Percentiles rank a stretch among this genome's conserved stretches.
phyloP scores from a whole-genome alignment of 2,888 invertebrate genomes.

The Cephus pulcher region DNA sequence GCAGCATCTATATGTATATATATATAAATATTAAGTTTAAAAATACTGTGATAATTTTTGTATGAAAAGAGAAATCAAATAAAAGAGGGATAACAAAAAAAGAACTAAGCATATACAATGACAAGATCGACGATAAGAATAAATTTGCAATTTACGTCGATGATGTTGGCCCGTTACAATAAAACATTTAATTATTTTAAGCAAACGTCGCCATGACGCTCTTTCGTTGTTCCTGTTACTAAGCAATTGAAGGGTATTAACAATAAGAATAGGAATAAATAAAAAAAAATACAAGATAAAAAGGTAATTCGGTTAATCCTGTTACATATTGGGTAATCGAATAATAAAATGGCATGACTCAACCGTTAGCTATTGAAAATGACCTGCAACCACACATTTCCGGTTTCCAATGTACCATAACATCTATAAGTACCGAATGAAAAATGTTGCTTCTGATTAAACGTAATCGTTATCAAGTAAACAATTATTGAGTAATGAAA shows the following conservation, averaged over 20 bases:
- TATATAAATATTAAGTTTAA: conserved; percentile 22
- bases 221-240: too few species aligned
- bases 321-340: not conserved
- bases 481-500: not conserved
- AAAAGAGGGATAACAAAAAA: too few species aligned
- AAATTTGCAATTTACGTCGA: too few species aligned
- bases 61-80: too few species aligned
- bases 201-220: too few species aligned
- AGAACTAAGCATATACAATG: too few species aligned
- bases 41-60: conserved; percentile 38
- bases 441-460: too few species aligned
- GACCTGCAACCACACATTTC: not conserved
- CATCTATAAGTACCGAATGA: too few species aligned
- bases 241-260: too few species aligned
- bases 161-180: too few species aligned
- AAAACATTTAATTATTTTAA: too few species aligned
- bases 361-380: not conserved
- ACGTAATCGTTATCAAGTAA: not conserved
- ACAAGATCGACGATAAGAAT: too few species aligned
- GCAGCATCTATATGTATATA: conserved; percentile 6
- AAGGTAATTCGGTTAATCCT: not conserved
- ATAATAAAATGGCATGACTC: not conserved
- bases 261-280: not conserved
- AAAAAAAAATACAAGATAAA: not conserved
- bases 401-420: not conserved